Base-by-base conservation (phyloP, 2,797 vertebrate species). In the Hypotaenidia philippensis region DNA sequence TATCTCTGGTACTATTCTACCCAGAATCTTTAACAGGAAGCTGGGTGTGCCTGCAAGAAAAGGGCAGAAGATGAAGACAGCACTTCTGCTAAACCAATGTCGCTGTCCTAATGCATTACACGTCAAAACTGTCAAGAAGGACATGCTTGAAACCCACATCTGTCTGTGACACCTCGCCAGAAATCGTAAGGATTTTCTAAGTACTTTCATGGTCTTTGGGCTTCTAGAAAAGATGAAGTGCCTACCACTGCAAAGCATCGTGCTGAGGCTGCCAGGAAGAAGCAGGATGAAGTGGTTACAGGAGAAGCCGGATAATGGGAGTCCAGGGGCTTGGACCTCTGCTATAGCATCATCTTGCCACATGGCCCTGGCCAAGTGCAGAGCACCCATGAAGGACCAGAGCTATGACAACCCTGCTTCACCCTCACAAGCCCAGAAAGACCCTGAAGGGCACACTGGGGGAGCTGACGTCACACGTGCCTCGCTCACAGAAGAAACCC, bases 21-120 rank as follows among this genome's bases (percentile, higher is more conserved):
- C 69, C 89, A 38, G 79, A 84, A 83, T 55, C 64, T 63, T 45
- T 47, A 47, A 79, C 65, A 90, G 77, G 87, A 96, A 94, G 29
- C 60, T 91, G 87, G 71, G 80, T 82, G 77, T 74, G 74, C 8
- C 72, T 56, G 15, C 53, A 56, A 90, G 26, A 91, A 86, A 53
- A 84, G 29, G 79, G 27, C 66, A 80, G 56, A 85, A 89, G 85
- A 87, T 20, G 32, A 66, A 89, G 84, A 68, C 0, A 86, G 50
- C 17, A 55, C 38, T 94, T 91, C 71, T 93, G 69, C 87, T 89
- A 45, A 91, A 70, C 65, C 49, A 47, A 29, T 11, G 2, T 0
- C 57, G 25, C 8, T 57, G n/a, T 68, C 72, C 83, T 79, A 45
- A 83, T 0, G 0, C 47, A 56, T 41, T 49, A 27, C 2, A 75